These are phyloP conservation scores for Eurytoma adleriae DNA, from an alignment of 2,888 invertebrate species.

Conservation along the genomic window DNA sequence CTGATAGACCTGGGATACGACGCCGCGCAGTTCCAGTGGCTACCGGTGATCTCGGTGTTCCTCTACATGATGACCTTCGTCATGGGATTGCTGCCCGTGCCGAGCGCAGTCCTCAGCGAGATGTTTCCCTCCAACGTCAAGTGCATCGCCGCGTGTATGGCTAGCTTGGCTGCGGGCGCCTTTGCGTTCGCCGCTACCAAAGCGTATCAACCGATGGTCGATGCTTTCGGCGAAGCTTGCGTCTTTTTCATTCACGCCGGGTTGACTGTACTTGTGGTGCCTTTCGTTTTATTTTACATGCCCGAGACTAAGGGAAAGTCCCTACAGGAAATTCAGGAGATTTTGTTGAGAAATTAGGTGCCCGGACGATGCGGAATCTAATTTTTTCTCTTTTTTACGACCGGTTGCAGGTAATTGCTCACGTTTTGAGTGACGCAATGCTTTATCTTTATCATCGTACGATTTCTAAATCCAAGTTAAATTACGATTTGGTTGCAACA, in stretches of 20 bases:
- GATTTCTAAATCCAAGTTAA: no score
- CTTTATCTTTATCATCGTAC: no score
- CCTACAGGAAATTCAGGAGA: slow-evolving; percentile 88
- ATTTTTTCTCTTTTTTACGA: no score
- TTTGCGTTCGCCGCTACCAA: slow-evolving; percentile 59
- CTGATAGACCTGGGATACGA: slow-evolving; percentile 60
- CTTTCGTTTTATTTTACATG: slow-evolving; percentile 80
- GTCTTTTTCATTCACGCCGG: slow-evolving; percentile 63
- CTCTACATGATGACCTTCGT: slow-evolving; percentile 61
- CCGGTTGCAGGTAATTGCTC: no score
- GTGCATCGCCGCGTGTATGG: slow-evolving; percentile 57
- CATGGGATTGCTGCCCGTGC: slow-evolving; percentile 57
- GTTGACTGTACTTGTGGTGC: not conserved
- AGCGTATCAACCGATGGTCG: slow-evolving; percentile 59
- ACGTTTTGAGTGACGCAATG: no score
- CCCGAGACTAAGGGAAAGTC: slow-evolving; percentile 95
- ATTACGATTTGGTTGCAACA: no score
- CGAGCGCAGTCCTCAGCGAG: slow-evolving; percentile 57
- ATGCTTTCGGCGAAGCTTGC: slow-evolving; percentile 54
- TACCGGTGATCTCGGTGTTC: slow-evolving; percentile 63
- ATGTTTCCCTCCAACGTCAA: slow-evolving; percentile 59
- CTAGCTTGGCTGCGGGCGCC: slow-evolving; percentile 56
- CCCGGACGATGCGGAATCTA: no score
- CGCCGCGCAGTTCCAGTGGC: slow-evolving; percentile 60
- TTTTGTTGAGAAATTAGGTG: slow-evolving; percentile 71